phyloP scores from a whole-genome alignment of 2,113 vertebrate genomes.

The Megaceryle maxima region DNA sequence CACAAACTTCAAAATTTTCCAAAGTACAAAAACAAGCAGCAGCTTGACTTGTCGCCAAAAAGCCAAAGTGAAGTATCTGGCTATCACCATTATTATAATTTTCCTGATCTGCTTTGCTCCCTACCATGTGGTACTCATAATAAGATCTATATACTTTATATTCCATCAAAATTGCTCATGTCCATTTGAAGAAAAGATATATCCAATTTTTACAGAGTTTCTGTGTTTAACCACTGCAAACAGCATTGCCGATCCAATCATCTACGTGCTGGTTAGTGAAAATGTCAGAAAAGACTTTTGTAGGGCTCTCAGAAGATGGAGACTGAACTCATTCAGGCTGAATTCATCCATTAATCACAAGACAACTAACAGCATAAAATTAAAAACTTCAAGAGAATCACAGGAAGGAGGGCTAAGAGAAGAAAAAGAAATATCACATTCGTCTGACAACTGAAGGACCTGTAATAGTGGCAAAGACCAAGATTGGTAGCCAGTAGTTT shows the following conservation, averaged over 20 bases:
- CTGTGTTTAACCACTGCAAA: conserved; percentile 85
- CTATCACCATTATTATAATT: conserved; percentile 75
- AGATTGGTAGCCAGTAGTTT: not conserved
- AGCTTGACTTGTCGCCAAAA: conserved; percentile 70
- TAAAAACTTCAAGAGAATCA: conserved; percentile 21
- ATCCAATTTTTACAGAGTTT: conserved; percentile 69
- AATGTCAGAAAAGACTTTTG: conserved; percentile 76
- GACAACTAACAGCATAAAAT: not conserved
- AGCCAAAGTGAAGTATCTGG: conserved; percentile 72
- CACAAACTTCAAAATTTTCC: conserved; percentile 80
- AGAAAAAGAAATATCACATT: not conserved
- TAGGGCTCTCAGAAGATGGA: conserved; percentile 30
- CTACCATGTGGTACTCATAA: conserved; percentile 83
- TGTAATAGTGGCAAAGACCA: not conserved
- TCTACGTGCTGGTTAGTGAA: conserved; percentile 83
- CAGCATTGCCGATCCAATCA: conserved; percentile 82
- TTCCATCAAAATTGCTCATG: conserved; percentile 39
- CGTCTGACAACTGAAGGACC: not conserved
- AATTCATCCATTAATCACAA: not conserved
- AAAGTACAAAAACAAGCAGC: conserved; percentile 42
- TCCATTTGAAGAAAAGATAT: conserved; percentile 68
- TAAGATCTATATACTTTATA: conserved; percentile 70
- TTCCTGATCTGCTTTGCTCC: conserved; percentile 89
- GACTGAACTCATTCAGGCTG: not conserved
- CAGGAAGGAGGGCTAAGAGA: not conserved